Conservation (phyloP, 2,113 vertebrate species). For the Cynoglossus semilaevis region DNA sequence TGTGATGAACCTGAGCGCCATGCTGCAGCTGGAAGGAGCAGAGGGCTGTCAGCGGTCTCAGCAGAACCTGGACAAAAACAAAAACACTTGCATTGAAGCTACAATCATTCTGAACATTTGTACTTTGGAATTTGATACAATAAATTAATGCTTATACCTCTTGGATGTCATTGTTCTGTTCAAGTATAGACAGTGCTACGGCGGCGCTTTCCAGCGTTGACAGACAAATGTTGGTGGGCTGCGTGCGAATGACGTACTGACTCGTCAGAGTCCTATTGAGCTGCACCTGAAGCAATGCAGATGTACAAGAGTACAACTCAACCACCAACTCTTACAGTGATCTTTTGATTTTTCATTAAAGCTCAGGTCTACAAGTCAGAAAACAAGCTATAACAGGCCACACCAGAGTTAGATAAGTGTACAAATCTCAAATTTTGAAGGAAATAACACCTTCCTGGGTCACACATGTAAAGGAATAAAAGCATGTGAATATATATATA, state of each 20-base stretch:
- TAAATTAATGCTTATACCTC: constrained; percentile 75
- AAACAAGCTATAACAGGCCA: too few species aligned
- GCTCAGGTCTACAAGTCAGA: not conserved
- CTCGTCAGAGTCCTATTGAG: constrained; percentile 86
- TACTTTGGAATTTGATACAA: not conserved
- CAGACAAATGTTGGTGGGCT: constrained; percentile 91
- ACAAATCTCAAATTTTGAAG: too few species aligned
- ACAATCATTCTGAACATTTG: too few species aligned
- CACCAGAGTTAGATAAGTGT: too few species aligned
- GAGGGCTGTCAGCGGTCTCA: constrained; percentile 90
- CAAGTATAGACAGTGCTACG: constrained; percentile 84
- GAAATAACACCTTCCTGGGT: too few species aligned
- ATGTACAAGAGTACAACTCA: not conserved
- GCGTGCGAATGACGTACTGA: constrained; percentile 95
- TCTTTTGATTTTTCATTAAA: not conserved
- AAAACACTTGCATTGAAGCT: too few species aligned
- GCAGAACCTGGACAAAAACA: constrained; percentile 78
- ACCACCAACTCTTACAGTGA: not conserved
- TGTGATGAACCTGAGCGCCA: constrained; percentile 93
- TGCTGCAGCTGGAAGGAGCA: constrained; percentile 96
- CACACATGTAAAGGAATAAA: too few species aligned
- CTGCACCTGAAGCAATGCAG: constrained; percentile 81
- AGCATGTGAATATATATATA: not conserved
- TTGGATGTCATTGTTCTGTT: constrained; percentile 85
- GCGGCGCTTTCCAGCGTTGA: constrained; percentile 97